Evolutionary conservation across 2,797 vertebrate species (phyloP).

Genomic region (Valencia hispanica): DNA sequence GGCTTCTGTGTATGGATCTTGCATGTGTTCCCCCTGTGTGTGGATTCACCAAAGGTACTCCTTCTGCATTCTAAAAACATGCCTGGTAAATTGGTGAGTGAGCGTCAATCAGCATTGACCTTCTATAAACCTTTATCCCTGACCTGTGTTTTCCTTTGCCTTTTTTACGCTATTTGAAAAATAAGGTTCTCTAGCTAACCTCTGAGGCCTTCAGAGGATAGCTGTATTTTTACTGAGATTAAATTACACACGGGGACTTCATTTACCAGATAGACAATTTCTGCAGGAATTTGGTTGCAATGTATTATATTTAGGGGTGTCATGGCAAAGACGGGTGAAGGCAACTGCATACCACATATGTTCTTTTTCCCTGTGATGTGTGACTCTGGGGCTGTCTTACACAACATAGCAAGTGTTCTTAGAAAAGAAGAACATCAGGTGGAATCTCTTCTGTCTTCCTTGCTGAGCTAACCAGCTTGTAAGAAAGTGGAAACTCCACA

Average conservation of each 20-base stretch:
- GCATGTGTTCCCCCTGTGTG: not conserved
- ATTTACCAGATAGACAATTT: not conserved
- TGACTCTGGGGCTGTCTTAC: not conserved
- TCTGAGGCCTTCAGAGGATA: not conserved
- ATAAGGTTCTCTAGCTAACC: not conserved
- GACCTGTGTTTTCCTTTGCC: not conserved
- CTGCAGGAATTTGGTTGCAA: not conserved
- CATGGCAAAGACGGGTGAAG: not conserved
- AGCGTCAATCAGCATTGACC: not conserved
- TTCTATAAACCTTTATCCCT: not conserved
- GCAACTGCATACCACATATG: not conserved
- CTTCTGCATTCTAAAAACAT: not conserved
- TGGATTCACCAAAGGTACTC: not conserved
- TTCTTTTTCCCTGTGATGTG: not conserved
- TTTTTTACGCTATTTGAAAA: not conserved
- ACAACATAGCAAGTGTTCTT: not conserved
- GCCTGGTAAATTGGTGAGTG: not conserved
- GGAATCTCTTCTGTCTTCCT: not conserved
- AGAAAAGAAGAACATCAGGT: not conserved
- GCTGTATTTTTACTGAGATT: not conserved
- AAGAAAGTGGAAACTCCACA: conserved; percentile 4
- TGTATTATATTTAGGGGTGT: not conserved
- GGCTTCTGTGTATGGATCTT: not conserved
- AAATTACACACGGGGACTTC: not conserved
- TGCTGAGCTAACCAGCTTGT: not conserved